Percentiles rank a stretch among this genome's conserved stretches.
Evolutionary conservation across 1,140 invertebrate species (phyloP).

Genomic region (Linepithema humile): DNA sequence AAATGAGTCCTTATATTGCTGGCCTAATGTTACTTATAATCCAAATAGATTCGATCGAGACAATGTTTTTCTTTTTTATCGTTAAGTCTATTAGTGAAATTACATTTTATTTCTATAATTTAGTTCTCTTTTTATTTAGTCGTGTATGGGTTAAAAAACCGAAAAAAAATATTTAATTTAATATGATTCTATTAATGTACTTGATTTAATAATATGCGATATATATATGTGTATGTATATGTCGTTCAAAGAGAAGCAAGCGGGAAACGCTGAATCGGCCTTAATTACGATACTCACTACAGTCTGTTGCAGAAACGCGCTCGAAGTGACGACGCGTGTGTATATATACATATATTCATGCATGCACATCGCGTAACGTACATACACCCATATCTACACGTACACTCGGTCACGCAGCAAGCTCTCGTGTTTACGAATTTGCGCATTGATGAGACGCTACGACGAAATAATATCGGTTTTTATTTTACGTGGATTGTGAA

Average conservation of each 20-base stretch:
- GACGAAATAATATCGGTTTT: not conserved
- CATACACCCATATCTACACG: not conserved
- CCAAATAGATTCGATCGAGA: not conserved
- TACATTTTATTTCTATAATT: slow-evolving; percentile 4
- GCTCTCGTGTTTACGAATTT: slow-evolving; percentile 18
- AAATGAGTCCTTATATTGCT: slow-evolving; percentile 28
- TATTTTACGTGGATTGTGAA: not conserved
- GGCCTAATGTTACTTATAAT: slow-evolving; percentile 41
- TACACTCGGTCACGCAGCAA: slow-evolving; percentile 8
- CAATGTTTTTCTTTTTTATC: slow-evolving; percentile 4
- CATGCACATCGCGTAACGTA: not conserved
- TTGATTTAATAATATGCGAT: not conserved
- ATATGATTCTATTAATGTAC: not conserved
- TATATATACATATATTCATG: slow-evolving; percentile 12
- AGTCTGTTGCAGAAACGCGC: slow-evolving; percentile 22
- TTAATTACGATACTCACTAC: slow-evolving; percentile 44
- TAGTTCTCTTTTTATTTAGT: not conserved
- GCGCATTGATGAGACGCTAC: not conserved
- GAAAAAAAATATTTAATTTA: slow-evolving; percentile 11
- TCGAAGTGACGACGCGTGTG: slow-evolving; percentile 20
- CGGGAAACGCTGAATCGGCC: slow-evolving; percentile 37
- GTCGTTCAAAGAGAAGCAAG: not conserved
- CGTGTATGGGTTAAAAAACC: not conserved
- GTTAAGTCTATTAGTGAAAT: not conserved
- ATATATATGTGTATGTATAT: not conserved